Conservation (phyloP, 1,140 invertebrate species). For the Oscheius sp. region DNA sequence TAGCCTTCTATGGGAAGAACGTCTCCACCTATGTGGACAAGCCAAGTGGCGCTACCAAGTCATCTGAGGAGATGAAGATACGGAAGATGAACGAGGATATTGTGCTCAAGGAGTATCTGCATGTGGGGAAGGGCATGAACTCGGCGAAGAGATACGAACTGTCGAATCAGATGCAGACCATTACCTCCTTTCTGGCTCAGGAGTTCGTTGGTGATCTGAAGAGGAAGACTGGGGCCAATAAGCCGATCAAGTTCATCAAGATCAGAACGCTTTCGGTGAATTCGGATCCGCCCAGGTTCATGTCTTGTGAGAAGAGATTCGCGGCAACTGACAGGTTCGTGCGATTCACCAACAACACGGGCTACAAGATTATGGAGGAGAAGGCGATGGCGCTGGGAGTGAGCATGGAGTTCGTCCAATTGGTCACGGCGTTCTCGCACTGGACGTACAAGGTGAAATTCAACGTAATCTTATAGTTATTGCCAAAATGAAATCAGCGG, state of each 20-base stretch:
- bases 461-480: background rate
- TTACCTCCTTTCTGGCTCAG: constrained; percentile 27
- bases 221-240: background rate
- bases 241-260: constrained; percentile 30
- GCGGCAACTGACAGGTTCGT: background rate
- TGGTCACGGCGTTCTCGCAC: constrained; percentile 35
- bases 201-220: constrained; percentile 20
- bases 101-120: constrained; percentile 23
- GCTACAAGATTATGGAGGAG: constrained; percentile 21
- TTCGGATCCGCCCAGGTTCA: constrained; percentile 10
- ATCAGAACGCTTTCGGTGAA: background rate
- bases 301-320: constrained; percentile 24
- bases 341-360: constrained; percentile 34
- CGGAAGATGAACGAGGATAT: background rate
- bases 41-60: too few species aligned
- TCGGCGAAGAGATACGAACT: constrained; percentile 28
- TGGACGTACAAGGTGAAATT: constrained; percentile 29
- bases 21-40: background rate
- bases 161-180: constrained; percentile 31
- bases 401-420: constrained; percentile 12
- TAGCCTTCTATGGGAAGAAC: constrained; percentile 29
- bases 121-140: background rate
- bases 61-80: too few species aligned
- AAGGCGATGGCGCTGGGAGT: constrained; percentile 2
- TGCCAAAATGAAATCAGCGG: too few species aligned